Evolutionary conservation across 2,888 invertebrate genomes (phyloP), one percentile per base, ranked within the genome.

Genomic region (Andrena hattorfiana): DNA sequence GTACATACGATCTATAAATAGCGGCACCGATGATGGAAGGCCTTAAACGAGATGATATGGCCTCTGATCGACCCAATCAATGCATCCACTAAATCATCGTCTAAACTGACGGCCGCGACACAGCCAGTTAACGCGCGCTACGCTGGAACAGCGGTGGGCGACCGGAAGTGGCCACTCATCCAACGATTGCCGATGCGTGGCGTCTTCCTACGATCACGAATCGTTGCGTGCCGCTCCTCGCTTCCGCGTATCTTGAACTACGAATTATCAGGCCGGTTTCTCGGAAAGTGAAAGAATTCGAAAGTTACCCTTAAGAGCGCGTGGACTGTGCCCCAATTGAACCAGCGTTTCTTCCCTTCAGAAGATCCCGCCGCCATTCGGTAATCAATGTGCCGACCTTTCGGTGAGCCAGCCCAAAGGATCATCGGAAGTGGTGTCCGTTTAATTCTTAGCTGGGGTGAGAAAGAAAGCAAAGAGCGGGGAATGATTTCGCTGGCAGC

Each of bases 81-180:
- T 94, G 93, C 92, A 90, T 93, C 92, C 92, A 94, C 92, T 93
- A 93, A 93, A 94, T 93, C 94, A 93, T 94, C 93, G 93, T 94
- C 93, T 93, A 93, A 93, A 92, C 92, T 93, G 93, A 93, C 93
- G 91, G 92, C 89, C 90, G 89, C 91, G 92, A 92, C 92, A 91
- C 89, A 89, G 80, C 89, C 89, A 90, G 90, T 92, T 92, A 92
- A 91, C 89, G 87, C 87, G 89, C 77, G 83, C 66, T 59, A 32
- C 56, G 42, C 83, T 83, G 83, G 81, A 85, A 85, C 85, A 90
- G 83, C 89, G 86, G 93, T 93, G 93, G 93, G 93, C 92, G 93
- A 92, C 93, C 93, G 93, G 93, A 93, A 93, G 92, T 91, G 88
- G 87, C 93, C 93, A 93, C 93, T 93, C 93, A 93, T 93, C 92